Base-by-base conservation (phyloP, 2,888 invertebrate genomes). In the Eulithis prunata region DNA sequence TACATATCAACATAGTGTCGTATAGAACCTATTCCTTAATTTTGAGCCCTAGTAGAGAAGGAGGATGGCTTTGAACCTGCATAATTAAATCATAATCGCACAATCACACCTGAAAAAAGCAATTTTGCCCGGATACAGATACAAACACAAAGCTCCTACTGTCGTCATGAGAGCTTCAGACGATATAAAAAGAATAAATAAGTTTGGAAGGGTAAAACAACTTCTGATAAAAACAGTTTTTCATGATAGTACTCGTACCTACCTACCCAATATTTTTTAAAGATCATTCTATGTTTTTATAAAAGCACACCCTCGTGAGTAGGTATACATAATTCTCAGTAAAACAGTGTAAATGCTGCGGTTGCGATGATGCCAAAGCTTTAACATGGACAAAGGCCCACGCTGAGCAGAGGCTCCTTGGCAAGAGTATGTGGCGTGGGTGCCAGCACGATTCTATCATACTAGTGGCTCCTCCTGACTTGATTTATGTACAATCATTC, bases 401-500 rank as follows among this genome's bases (percentile, higher is more conserved):
- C 57, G 65, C 38, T 51, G 38, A 56, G 13, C n/a, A 41, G 54
- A 45, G 53, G 54, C 58, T 62, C 52, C 60, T 64, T 68, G 68
- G 68, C 68, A 62, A 58, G 68, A 41, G 57, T n/a, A 51, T 10
- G 58, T 14, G 28, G 12, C 13, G 46, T 6, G 62, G 62, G 6
- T 62, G 66, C 66, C 66, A 66, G 62, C 56, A 5, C 56, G 12
- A 21, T n/a, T 36, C 28, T 28, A 58, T n/a, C 1, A 38, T 8
- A n/a, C 36, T 53, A 53, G 52, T 53, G 36, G 3, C 5, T 13
- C 6, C 32, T 12, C 8, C 21, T 6, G 4, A 49, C 49, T 49
- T 49, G 10, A 10, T 49, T 47, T 10, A 10, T 10, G 10, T 14
- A 7, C 32, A 0, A 2, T 32, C 4, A 32, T 32, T 32, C 32